Conservation (phyloP, 2,113 vertebrate genomes). For the Semicossyphus pulcher region DNA sequence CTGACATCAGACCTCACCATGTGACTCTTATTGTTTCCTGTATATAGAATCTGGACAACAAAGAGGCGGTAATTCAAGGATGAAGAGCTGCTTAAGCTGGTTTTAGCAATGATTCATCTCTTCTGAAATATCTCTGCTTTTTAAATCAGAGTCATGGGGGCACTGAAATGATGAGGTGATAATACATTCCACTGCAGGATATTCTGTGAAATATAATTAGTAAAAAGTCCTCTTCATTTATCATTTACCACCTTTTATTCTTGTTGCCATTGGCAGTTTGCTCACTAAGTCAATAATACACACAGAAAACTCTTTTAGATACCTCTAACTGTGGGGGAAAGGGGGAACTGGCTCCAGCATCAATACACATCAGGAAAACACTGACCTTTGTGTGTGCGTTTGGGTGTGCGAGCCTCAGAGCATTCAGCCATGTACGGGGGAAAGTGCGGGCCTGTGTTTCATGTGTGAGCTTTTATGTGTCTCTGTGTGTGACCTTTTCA, state of each 20-base stretch:
- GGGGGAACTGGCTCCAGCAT: neutral
- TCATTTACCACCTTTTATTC: neutral
- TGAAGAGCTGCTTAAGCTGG: neutral
- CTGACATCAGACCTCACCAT: neutral
- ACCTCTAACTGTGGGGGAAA: neutral
- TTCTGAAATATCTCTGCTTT: neutral
- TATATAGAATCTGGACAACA: neutral
- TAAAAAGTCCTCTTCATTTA: neutral
- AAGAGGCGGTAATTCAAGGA: neutral
- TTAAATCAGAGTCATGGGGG: neutral
- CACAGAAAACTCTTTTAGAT: neutral
- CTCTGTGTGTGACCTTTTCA: slow-evolving; percentile 55
- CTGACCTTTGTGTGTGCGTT: slow-evolving; percentile 56
- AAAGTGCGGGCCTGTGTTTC: neutral
- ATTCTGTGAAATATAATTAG: neutral
- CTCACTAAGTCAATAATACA: neutral
- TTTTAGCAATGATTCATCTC: neutral
- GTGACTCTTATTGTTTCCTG: neutral
- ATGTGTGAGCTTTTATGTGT: neutral
- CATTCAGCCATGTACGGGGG: neutral
- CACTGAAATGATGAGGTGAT: neutral
- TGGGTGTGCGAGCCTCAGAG: neutral
- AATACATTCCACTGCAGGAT: neutral
- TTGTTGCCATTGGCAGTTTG: slow-evolving; percentile 2
- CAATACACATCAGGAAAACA: slow-evolving; percentile 26